Evolutionary conservation across 2,797 vertebrate genomes (phyloP).

Genomic region (Poecile montanus): DNA sequence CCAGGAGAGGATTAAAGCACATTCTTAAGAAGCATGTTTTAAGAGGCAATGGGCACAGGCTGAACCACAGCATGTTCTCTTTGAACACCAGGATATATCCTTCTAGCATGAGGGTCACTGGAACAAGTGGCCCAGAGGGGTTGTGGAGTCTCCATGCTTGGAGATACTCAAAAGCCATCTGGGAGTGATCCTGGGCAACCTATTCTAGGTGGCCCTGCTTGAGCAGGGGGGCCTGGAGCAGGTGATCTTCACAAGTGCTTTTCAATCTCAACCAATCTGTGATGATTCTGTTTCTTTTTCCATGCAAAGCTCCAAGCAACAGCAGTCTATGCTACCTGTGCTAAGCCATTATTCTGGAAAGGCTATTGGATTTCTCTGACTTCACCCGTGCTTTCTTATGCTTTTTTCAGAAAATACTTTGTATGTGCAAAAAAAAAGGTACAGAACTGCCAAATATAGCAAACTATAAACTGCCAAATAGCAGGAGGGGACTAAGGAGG

Average conservation of each 20-base stretch:
- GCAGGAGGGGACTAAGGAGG: fast-evolving
- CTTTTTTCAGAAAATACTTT: not conserved
- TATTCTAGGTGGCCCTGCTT: not conserved
- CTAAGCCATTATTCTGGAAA: not conserved
- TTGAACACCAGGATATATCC: not conserved
- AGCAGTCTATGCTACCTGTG: not conserved
- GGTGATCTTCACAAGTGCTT: not conserved
- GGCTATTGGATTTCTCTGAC: not conserved
- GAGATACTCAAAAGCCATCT: not conserved
- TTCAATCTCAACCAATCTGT: not conserved
- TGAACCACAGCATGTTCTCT: not conserved
- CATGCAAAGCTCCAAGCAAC: not conserved
- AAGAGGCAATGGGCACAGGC: not conserved
- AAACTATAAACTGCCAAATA: not conserved
- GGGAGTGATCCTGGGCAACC: not conserved
- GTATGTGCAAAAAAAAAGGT: not conserved
- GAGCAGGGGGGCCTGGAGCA: not conserved
- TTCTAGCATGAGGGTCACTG: not conserved
- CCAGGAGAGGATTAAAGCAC: not conserved
- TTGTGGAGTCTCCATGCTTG: not conserved
- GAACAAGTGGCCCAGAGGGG: not conserved
- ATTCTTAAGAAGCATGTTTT: not conserved
- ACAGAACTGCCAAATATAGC: not conserved
- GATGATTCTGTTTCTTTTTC: not conserved
- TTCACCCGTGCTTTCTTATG: not conserved